These are phyloP conservation scores for Percopsis omiscomaycus DNA, from an alignment of 2,797 vertebrate genomes.

Conservation along the genomic window DNA sequence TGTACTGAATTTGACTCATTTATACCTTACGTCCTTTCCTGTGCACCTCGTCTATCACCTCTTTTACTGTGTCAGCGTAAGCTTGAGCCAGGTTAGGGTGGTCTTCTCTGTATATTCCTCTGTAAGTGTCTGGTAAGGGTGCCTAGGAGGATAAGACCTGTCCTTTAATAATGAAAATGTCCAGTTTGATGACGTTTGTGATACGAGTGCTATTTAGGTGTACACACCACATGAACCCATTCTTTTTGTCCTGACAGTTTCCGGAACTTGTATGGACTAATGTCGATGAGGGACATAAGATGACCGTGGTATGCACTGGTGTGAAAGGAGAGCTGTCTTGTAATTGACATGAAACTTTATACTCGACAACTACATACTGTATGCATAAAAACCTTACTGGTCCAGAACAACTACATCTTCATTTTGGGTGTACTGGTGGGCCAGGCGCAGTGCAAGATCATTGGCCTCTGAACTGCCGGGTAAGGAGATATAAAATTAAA, in stretches of 20 bases:
- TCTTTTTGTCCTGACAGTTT: constrained; percentile 93
- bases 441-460: constrained; percentile 89
- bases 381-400: constrained; percentile 79
- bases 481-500: constrained; percentile 21
- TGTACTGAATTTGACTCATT: background rate
- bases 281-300: constrained; percentile 93
- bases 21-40: constrained; percentile 82
- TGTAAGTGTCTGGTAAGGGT: constrained; percentile 90
- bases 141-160: constrained; percentile 70
- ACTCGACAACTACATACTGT: background rate
- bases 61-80: constrained; percentile 85
- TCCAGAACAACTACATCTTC: constrained; percentile 90
- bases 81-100: constrained; percentile 82
- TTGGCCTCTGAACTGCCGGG: constrained; percentile 90
- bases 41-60: constrained; percentile 80
- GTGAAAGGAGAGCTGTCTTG: constrained; percentile 35
- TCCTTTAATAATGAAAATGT: constrained; percentile 12
- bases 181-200: constrained; percentile 11
- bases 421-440: constrained; percentile 85
- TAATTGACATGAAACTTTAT: constrained; percentile 11
- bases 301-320: constrained; percentile 92
- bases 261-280: constrained; percentile 98
- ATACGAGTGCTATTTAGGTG: constrained; percentile 8
- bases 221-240: constrained; percentile 97
- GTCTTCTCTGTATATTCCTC: constrained; percentile 84